Percentiles rank a stretch among this genome's conserved stretches.
Evolutionary conservation across 2,797 vertebrate species (phyloP).

Genomic region (Rhinogobio ventralis): DNA sequence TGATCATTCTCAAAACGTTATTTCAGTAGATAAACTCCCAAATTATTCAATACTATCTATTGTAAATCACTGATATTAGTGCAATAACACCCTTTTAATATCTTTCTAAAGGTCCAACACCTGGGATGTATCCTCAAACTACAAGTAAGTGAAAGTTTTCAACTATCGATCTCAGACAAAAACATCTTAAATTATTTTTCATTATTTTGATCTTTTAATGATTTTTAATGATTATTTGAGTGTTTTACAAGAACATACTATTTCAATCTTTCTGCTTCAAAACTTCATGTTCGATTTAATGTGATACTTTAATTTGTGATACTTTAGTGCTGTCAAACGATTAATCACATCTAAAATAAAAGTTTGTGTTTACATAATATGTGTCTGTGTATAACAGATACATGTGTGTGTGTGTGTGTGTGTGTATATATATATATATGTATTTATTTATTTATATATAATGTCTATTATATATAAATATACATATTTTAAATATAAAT

Average conservation of each 20-base stretch:
- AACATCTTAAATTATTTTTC: background rate
- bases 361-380: too few species aligned
- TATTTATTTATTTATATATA: too few species aligned
- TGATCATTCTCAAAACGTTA: background rate
- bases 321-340: too few species aligned
- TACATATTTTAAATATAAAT: too few species aligned
- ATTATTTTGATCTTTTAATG: background rate
- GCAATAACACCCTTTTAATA: background rate
- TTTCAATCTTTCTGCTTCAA: background rate
- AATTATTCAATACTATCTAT: background rate
- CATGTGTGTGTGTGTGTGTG: too few species aligned
- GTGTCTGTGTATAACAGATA: too few species aligned
- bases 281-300: background rate
- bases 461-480: too few species aligned
- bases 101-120: background rate
- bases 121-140: conserved; percentile 11
- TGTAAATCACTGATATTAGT: background rate
- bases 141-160: background rate
- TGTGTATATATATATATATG: too few species aligned
- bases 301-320: too few species aligned
- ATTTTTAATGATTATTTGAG: background rate
- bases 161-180: background rate
- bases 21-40: background rate
- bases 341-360: too few species aligned
- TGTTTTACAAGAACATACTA: background rate